Evolutionary conservation across 2,797 vertebrate species (phyloP).

Genomic region (Staurois parvus): DNA sequence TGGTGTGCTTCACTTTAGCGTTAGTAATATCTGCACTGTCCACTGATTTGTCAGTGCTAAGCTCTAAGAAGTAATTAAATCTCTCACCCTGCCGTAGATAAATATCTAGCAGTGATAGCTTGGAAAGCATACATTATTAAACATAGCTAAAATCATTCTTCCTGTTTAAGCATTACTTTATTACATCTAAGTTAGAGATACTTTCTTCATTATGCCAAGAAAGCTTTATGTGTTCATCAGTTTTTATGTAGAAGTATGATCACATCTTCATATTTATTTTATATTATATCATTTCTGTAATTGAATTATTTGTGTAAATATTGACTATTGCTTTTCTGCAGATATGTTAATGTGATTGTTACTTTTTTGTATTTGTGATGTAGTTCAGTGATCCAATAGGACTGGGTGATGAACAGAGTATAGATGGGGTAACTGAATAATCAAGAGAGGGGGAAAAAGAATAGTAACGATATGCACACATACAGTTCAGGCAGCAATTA

Average conservation of each 20-base stretch:
- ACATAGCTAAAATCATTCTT: constrained; percentile 17
- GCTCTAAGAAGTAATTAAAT: constrained; percentile 35
- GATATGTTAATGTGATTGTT: neutral
- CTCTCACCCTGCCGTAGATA: constrained; percentile 18
- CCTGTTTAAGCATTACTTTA: constrained; percentile 23
- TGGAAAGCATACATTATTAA: constrained; percentile 34
- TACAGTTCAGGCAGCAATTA: no score
- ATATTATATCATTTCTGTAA: neutral
- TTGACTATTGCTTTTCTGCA: no score
- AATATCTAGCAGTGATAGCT: constrained; percentile 18
- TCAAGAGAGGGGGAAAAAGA: no score
- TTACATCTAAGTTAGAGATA: constrained; percentile 30
- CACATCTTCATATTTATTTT: neutral
- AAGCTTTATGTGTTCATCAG: neutral
- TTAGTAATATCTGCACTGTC: neutral
- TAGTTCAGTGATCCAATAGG: no score
- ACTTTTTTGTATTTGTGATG: neutral
- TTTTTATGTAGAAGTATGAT: neutral
- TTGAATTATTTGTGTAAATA: neutral
- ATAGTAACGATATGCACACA: no score
- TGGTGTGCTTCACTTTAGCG: no score
- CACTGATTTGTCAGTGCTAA: constrained; percentile 18
- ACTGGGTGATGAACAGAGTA: no score
- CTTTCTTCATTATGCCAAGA: constrained; percentile 6
- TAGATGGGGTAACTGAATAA: no score